phyloP scores from a whole-genome alignment of 2,888 invertebrate species.

The Barypeithes pellucidus region DNA sequence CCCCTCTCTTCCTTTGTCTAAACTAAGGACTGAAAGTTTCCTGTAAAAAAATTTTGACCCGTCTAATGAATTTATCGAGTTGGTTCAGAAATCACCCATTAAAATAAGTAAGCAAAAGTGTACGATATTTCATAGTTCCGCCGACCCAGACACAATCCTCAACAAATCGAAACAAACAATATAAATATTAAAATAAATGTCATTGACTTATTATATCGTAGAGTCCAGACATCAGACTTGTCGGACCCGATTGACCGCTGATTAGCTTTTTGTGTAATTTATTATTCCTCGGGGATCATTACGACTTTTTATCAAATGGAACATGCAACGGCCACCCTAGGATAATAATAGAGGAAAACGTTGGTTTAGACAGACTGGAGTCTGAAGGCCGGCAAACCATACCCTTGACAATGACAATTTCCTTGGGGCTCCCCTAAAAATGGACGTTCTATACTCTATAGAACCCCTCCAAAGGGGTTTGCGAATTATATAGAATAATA shows the following conservation, averaged over 20 bases:
- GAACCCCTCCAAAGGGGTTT: too few species aligned
- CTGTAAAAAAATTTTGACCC: too few species aligned
- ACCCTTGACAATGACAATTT: background rate
- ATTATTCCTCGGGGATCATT: conserved; percentile 2
- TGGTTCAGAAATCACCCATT: too few species aligned
- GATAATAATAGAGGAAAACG: conserved; percentile 17
- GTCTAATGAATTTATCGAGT: too few species aligned
- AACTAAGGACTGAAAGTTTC: too few species aligned
- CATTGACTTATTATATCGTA: conserved; percentile 19
- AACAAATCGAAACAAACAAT: conserved; percentile 6
- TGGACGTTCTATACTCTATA: too few species aligned
- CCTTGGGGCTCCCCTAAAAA: background rate
- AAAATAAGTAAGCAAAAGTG: too few species aligned
- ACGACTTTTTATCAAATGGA: conserved; percentile 15
- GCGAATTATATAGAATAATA: too few species aligned
- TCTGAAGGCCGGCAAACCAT: background rate
- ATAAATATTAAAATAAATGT: conserved; percentile 8
- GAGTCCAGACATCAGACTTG: conserved; percentile 12
- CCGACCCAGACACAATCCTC: background rate
- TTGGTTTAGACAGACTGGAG: conserved; percentile 21
- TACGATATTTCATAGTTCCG: background rate
- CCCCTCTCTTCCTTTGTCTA: too few species aligned
- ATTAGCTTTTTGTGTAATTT: conserved; percentile 23
- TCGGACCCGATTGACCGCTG: conserved; percentile 10
- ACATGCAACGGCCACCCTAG: conserved; percentile 30